Conservation (phyloP, 2,888 invertebrate genomes). For the Eugnorisma glareosa region DNA sequence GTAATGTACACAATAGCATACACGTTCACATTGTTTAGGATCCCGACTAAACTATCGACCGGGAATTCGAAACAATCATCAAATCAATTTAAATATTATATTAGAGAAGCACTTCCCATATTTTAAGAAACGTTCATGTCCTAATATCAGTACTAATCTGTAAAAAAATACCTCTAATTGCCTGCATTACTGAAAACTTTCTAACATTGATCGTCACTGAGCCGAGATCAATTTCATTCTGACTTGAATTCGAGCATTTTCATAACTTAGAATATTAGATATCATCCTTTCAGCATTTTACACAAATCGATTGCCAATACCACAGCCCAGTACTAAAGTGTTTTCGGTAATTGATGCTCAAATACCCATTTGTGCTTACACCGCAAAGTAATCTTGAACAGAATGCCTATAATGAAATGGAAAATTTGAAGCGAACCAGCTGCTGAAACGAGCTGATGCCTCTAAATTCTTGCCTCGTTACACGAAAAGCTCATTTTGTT, state of each 20-base stretch:
- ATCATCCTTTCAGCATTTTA: not conserved
- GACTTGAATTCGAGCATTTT: not conserved
- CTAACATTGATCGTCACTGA: not conserved
- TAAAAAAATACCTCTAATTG: not conserved
- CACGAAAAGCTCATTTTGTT: conserved; percentile 41
- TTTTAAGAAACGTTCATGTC: no score
- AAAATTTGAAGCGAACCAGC: conserved; percentile 47
- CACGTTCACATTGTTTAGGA: no score
- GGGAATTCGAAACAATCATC: no score
- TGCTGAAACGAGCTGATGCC: conserved; percentile 25
- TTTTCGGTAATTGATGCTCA: conserved; percentile 53
- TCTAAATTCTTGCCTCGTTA: conserved; percentile 41
- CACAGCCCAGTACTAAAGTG: conserved; percentile 6
- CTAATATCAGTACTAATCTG: not conserved
- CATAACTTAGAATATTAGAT: not conserved
- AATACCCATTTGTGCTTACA: conserved; percentile 58
- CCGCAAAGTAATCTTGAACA: conserved; percentile 45
- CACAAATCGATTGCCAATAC: conserved; percentile 9
- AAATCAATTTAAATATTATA: no score
- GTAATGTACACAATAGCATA: no score
- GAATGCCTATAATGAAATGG: conserved; percentile 54
- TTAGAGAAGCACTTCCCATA: no score
- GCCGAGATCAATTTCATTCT: not conserved
- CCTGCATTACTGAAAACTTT: not conserved
- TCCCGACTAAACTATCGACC: no score